Percentiles rank a stretch among this genome's conserved stretches.
Evolutionary conservation across 2,888 invertebrate genomes (phyloP).

Genomic region (Leistus spinibarbis): DNA sequence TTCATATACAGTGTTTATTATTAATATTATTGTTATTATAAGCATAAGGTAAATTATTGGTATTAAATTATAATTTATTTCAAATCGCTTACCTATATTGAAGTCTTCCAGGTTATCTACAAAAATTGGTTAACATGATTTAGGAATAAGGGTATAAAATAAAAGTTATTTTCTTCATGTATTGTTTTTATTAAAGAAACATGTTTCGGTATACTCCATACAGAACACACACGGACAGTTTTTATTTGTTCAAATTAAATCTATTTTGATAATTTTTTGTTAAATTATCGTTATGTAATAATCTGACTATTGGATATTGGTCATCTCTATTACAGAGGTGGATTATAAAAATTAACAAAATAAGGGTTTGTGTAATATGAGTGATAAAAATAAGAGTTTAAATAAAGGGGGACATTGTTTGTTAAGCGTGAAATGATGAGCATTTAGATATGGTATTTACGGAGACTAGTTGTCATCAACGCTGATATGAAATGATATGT

Average conservation of each 20-base stretch:
- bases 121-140: background rate
- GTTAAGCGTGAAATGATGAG: background rate
- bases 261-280: constrained; percentile 15
- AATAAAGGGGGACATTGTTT: background rate
- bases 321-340: constrained; percentile 1
- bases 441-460: background rate
- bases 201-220: constrained; percentile 61
- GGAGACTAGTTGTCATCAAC: background rate
- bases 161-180: constrained; percentile 27
- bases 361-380: background rate
- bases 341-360: background rate
- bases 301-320: constrained; percentile 34
- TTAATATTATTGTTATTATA: too few relatives aligned
- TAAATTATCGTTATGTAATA: constrained; percentile 31
- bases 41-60: too few relatives aligned
- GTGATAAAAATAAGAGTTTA: background rate
- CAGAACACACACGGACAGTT: constrained; percentile 65
- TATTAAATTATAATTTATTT: too few relatives aligned
- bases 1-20: too few relatives aligned
- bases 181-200: constrained; percentile 64
- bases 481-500: constrained; percentile 8
- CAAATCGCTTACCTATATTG: background rate
- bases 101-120: background rate
- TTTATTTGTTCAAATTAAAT: constrained; percentile 31
- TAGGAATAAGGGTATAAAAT: background rate